phyloP scores from a whole-genome alignment of 2,797 vertebrate species.

The Sciurus vulgaris region DNA sequence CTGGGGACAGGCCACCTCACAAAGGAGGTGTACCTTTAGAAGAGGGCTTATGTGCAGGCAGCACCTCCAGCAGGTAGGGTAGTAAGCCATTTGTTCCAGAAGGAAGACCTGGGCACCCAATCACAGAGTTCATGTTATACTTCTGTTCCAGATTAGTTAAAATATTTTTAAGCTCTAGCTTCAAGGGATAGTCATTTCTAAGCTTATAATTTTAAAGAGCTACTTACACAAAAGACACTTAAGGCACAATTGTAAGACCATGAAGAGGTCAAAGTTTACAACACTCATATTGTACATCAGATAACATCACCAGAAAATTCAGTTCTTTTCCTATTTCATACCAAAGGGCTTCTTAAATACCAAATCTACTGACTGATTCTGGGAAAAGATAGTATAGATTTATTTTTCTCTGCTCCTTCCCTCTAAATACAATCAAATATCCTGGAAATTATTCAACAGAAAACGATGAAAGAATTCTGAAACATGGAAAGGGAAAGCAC shows the following conservation, averaged over 20 bases:
- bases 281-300: neutral
- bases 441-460: neutral
- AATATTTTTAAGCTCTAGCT: slow-evolving; percentile 1
- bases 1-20: neutral
- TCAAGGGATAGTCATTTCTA: neutral
- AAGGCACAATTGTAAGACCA: neutral
- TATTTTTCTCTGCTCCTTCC: neutral
- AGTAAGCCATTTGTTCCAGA: neutral
- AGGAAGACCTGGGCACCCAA: neutral
- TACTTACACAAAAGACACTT: neutral
- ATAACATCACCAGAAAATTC: slow-evolving; percentile 11
- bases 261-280: slow-evolving; percentile 17
- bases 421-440: neutral
- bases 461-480: neutral
- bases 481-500: neutral
- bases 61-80: neutral
- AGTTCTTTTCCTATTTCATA: neutral
- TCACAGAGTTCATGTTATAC: neutral
- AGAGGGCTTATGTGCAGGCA: neutral
- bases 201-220: slow-evolving; percentile 18
- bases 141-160: neutral
- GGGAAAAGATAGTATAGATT: neutral
- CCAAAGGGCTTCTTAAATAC: slow-evolving; percentile 41
- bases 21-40: neutral
- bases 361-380: neutral